Evolutionary conservation across 2,888 invertebrate genomes (phyloP), one percentile per base, ranked within the genome.

Genomic region (Villa cingulata): DNA sequence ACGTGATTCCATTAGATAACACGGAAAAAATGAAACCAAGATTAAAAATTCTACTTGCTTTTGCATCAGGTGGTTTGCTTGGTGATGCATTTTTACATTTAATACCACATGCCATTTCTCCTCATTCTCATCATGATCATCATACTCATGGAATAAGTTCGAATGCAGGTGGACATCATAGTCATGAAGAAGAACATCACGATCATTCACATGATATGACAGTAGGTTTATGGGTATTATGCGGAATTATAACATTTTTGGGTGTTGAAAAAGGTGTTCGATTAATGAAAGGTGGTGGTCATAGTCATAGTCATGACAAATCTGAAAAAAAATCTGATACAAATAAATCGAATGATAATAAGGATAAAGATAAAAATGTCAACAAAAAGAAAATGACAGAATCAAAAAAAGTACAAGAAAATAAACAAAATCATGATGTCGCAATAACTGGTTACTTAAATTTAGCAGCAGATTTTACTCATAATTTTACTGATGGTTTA

Each of bases 1-100:
- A 91, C 62, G 78, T 94, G 51, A 91, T 98, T 58, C 96, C 96
- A 0, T 73, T 98, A 47, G 89, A 95, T 60, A 87, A 86, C 53
- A 81, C 81, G 27, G 78, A 82, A 47, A 83, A 86, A 59, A 85
- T 88, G 65, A 80, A 88, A 65, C 86, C 91, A 1, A 71, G 91
- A 37, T 72, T 97, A 9, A 97, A 96, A 71, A 78, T 96, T 50
- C 74, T 95, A 42, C 69, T 95, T 41, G 89, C 91, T 16, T 95
- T 95, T 70, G 95, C 94, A 1, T 91, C 94, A 2, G 92, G 95
- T 39, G 92, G 98, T 41, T 75, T 99, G 15, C 74, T 99, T 1
- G 98, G 98, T 9, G 98, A 99, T 73, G 97, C 98, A 0, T 99
- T 99, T 68, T 75, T 99, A 7, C 98, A 99, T 72, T 73, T 99